Base-by-base conservation (phyloP, 1,140 invertebrate genomes). In the Philotrypesis tridentata region DNA sequence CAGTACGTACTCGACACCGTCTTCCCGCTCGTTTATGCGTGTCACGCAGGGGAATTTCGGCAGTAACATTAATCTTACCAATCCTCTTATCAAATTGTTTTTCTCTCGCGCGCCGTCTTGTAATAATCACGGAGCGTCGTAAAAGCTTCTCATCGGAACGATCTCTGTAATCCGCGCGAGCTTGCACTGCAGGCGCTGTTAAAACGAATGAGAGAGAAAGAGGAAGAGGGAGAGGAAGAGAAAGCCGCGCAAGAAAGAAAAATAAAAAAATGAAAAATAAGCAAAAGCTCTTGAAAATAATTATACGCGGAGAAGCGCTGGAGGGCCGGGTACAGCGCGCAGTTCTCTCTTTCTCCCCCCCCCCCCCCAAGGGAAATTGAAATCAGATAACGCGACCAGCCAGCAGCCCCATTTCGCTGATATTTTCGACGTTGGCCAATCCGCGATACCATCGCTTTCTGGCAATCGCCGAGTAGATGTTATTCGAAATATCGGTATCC, bases 331-430 rank as follows among this genome's bases (percentile, higher is more conserved):
- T 74, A 23, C 21, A 60, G 23, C n/a, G n/a, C n/a, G n/a, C 27
- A 3, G 63, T 4, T 29, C 23, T 27, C 4, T 31, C 11, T 73
- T n/a, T n/a, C n/a, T n/a, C n/a, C n/a, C n/a, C n/a, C n/a, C n/a
- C n/a, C n/a, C n/a, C n/a, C 71, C 71, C 71, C 1, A 17, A 9
- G 72, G 55, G 48, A 75, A 75, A 75, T 75, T 61, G 72, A 75
- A 61, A 75, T 75, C 43, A 75, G 48, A 75, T 75, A 75, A 61
- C 21, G 68, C 29, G 4, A 6, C 9, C 48, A n/a, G 68, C 33
- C 25, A 40, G 72, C 72, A 25, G 40, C 43, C 67, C 33, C 63
- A 43, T 68, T 77, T 31, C 40, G 33, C 33, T 71, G 17, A 68
- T 48, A 76, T 43, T 78, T 68, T 68, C 65, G 12, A 48, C 37